Percentiles rank a stretch among this genome's conserved stretches.
phyloP scores from a whole-genome alignment of 2,888 invertebrate genomes.

The Cataglyphis rosenhaueri region DNA sequence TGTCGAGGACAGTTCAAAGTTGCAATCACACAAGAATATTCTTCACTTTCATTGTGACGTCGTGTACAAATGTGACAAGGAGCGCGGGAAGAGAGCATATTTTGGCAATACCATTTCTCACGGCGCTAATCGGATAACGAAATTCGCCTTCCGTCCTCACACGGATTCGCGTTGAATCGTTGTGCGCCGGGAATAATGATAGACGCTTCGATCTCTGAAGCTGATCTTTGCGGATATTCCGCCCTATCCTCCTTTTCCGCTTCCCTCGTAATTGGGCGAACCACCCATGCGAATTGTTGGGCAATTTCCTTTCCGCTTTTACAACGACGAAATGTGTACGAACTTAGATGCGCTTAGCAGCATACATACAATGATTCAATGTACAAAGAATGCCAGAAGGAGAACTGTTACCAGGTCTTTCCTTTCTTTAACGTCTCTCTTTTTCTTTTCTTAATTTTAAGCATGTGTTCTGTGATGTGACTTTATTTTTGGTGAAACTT shows the following conservation, averaged over 20 bases:
- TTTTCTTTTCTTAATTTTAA: conserved; percentile 35
- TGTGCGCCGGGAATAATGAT: conserved; percentile 48
- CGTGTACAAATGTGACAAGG: conserved; percentile 30
- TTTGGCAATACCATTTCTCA: conserved; percentile 8
- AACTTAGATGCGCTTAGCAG: conserved; percentile 37
- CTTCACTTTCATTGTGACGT: conserved; percentile 5
- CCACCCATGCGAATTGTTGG: conserved; percentile 12
- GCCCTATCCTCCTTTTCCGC: conserved; percentile 49
- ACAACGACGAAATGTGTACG: conserved; percentile 35
- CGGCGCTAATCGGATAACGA: conserved; percentile 17
- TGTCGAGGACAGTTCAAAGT: conserved; percentile 6
- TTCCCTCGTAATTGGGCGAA: conserved; percentile 10
- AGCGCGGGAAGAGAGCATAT: conserved; percentile 4
- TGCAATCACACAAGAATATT: conserved; percentile 13
- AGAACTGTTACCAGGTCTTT: conserved; percentile 52
- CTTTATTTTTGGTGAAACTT: conserved; percentile 28
- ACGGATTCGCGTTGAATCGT: conserved; percentile 17
- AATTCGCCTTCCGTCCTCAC: background rate
- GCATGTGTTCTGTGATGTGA: conserved; percentile 43
- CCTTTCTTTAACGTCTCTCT: conserved; percentile 24
- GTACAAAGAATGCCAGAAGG: conserved; percentile 51
- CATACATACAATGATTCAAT: conserved; percentile 42
- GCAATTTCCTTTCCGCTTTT: conserved; percentile 41
- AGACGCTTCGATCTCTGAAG: conserved; percentile 72
- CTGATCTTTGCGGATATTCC: conserved; percentile 73